Evolutionary conservation across 2,113 vertebrate species (phyloP).

Genomic region (Lepidothrix coronata): DNA sequence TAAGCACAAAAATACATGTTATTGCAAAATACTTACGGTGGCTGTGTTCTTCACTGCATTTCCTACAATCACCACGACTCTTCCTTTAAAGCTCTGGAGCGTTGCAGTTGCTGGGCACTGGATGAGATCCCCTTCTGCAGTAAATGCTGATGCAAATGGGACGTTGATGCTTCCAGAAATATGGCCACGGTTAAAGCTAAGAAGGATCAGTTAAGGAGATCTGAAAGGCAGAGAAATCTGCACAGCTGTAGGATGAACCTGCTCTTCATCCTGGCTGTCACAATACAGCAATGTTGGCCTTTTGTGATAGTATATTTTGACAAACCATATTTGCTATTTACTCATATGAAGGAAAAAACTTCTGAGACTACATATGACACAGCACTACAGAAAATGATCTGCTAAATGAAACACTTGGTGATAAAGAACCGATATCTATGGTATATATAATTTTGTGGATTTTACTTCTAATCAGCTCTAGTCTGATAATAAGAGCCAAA

Average conservation of each 20-base stretch:
- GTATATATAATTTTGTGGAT: not conserved
- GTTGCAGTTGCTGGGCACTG: slow-evolving; percentile 80
- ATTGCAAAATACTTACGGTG: slow-evolving; percentile 73
- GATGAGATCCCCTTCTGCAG: slow-evolving; percentile 83
- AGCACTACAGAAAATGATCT: not conserved
- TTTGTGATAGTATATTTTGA: not conserved
- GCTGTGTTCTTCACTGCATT: slow-evolving; percentile 82
- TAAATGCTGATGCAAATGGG: slow-evolving; percentile 83
- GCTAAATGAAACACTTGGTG: not conserved
- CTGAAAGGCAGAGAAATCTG: not conserved
- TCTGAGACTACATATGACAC: not conserved
- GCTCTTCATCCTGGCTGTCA: not conserved
- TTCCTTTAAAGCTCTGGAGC: slow-evolving; percentile 87
- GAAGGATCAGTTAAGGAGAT: slow-evolving; percentile 74
- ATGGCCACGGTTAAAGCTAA: slow-evolving; percentile 91
- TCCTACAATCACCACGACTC: slow-evolving; percentile 92
- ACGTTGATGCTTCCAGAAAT: slow-evolving; percentile 93
- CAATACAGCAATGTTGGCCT: not conserved
- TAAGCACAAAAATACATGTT: not conserved
- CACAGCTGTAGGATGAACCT: not conserved
- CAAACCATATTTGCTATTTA: not conserved
- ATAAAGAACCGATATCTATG: not conserved
- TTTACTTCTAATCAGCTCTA: not conserved
- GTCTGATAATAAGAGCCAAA: not conserved
- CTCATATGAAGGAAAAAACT: not conserved